Evolutionary conservation across 2,113 vertebrate species (phyloP).

Genomic region (Casuarius casuarius): DNA sequence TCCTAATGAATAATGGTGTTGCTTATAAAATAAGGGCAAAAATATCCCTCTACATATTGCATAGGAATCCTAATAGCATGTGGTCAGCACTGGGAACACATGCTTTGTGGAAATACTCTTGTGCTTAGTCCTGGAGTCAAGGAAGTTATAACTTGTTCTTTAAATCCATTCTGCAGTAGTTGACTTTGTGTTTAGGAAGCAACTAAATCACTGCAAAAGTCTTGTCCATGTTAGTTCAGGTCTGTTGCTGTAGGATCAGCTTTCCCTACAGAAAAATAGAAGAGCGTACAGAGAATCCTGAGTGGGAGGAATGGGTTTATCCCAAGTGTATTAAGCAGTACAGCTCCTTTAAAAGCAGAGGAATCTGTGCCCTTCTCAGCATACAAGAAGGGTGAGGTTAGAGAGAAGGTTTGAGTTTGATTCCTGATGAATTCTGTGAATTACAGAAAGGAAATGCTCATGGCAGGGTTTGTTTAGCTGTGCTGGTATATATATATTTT

Average conservation of each 20-base stretch:
- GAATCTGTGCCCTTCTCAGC: neutral
- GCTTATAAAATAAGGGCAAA: neutral
- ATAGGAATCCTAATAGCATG: neutral
- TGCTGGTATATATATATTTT: neutral
- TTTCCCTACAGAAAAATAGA: neutral
- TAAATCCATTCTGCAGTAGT: neutral
- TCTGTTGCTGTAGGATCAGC: neutral
- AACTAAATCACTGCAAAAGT: neutral
- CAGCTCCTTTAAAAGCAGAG: neutral
- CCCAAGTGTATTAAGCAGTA: neutral
- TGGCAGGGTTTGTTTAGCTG: neutral
- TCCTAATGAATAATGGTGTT: neutral
- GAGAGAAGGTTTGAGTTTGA: neutral
- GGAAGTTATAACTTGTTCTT: neutral
- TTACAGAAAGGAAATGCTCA: neutral
- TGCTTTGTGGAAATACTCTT: neutral
- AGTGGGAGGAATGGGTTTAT: neutral
- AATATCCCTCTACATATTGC: neutral
- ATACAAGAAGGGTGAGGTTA: neutral
- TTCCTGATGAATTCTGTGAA: neutral
- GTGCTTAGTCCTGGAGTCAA: neutral
- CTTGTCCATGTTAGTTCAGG: neutral
- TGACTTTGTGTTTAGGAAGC: neutral
- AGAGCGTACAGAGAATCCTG: fast-evolving
- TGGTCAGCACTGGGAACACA: neutral